These are phyloP conservation scores for Masticophis lateralis DNA, from an alignment of 2,797 vertebrate species.

Conservation along the genomic window DNA sequence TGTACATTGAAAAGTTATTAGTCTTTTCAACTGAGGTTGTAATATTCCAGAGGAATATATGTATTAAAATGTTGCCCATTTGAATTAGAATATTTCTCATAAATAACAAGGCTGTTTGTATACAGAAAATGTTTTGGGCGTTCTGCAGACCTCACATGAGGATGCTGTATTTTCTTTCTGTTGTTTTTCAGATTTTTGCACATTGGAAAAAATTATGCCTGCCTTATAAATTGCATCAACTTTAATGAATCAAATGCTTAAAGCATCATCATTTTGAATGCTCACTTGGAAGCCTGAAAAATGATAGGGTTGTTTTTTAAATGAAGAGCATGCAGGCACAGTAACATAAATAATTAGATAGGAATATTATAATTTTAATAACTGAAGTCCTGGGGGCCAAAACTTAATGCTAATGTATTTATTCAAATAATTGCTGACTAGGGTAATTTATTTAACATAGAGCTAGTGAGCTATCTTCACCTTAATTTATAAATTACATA, in stretches of 20 bases:
- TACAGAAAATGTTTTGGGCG: not conserved
- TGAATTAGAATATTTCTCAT: slow-evolving; percentile 2
- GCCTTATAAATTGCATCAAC: not conserved
- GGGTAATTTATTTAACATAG: not conserved
- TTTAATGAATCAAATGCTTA: not conserved
- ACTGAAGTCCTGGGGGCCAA: not conserved
- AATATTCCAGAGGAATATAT: not conserved
- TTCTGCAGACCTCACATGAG: not conserved
- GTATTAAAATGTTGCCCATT: not conserved
- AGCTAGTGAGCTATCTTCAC: not conserved
- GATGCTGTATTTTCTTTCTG: not conserved
- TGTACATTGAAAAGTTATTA: not conserved
- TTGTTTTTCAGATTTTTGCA: not conserved
- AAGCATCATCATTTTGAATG: not conserved
- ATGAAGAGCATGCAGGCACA: not conserved
- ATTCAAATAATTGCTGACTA: not conserved
- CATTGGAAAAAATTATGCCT: not conserved
- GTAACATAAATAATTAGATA: slow-evolving; percentile 14
- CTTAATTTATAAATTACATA: not conserved
- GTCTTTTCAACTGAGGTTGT: not conserved
- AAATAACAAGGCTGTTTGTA: not conserved
- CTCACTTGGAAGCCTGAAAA: not conserved
- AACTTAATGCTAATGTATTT: not conserved
- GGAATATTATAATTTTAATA: not conserved
- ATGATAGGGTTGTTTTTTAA: not conserved